phyloP scores from a whole-genome alignment of 2,888 invertebrate species.

The Torymus texanus region DNA sequence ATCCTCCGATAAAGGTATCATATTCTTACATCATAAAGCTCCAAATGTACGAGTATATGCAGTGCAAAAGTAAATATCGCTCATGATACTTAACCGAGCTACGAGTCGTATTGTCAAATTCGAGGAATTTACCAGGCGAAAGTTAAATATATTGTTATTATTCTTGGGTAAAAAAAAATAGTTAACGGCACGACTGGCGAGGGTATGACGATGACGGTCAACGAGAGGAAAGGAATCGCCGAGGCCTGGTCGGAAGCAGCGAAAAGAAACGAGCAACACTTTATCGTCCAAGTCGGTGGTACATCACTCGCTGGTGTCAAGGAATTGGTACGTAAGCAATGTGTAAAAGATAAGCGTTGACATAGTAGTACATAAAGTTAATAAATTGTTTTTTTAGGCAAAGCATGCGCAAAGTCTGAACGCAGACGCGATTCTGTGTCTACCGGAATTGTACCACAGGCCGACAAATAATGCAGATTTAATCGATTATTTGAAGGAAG shows the following conservation, averaged over 20 bases:
- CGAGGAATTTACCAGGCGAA: too few species aligned
- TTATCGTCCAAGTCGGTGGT: constrained; percentile 86
- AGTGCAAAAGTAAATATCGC: too few species aligned
- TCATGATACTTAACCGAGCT: too few species aligned
- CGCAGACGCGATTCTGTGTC: constrained; percentile 82
- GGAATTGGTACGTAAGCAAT: constrained; percentile 77
- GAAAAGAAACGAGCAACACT: constrained; percentile 76
- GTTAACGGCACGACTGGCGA: constrained; percentile 90
- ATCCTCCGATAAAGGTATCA: too few species aligned
- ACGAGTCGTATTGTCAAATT: too few species aligned
- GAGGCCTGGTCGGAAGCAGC: constrained; percentile 81
- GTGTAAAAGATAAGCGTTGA: neutral
- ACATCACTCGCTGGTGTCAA: constrained; percentile 82
- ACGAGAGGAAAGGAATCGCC: constrained; percentile 81
- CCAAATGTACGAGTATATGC: too few species aligned
- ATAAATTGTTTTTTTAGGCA: constrained; percentile 75
- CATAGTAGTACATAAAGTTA: neutral
- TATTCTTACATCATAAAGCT: too few species aligned
- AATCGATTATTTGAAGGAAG: constrained; percentile 80
- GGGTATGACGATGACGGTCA: constrained; percentile 81
- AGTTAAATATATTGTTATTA: too few species aligned
- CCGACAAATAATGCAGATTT: constrained; percentile 80
- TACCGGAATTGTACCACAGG: constrained; percentile 87
- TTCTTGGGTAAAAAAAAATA: constrained; percentile 65
- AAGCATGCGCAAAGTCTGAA: constrained; percentile 81